Evolutionary conservation across 2,113 vertebrate species (phyloP), one percentile per base, ranked within the genome.

Genomic region (Mormoops blainvillei): DNA sequence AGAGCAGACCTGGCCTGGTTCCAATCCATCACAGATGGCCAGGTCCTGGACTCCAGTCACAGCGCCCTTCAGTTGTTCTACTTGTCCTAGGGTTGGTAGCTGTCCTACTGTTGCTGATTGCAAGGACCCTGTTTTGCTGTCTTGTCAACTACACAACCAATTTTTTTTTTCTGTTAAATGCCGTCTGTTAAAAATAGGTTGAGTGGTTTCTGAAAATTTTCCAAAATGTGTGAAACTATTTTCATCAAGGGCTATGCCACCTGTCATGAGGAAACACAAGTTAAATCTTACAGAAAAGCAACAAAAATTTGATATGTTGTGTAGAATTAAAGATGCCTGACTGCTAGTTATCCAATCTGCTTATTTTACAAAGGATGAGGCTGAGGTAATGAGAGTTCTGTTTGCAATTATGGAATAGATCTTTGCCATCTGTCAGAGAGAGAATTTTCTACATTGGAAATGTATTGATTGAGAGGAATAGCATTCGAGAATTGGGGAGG

Each of bases 311-410:
- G 63, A 56, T 65, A 80, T 22, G 52, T 16, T 33, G 2, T 89
- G 94, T 91, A 86, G 63, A 82, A 88, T 2, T 82, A 26, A 81
- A 81, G 5, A 56, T 33, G 0, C 10, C 3, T 85, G 22, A 88
- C n/a, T 9, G 78, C 19, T 61, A 56, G 26, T 19, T 16, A 95
- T 38, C 28, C 73, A 81, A 52, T 33, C 45, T 78, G 20, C 36
- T 93, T 84, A 81, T 91, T 92, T 91, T 90, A 90, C n/a, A 92
- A 77, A 50, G 48, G 36, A 76, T 85, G n/a, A 86, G 94, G 61
- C 8, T 81, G 2, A 87, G 26, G 2, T 80, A 78, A 74, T 48
- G 19, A 71, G 5, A 90, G 15, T 4, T 54, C 22, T 78, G 8
- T 81, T 71, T 84, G 45, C 19, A 83, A 31, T 26, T 56, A 26